Conservation (phyloP, 2,888 invertebrate genomes). For the Odontomyia ornata region DNA sequence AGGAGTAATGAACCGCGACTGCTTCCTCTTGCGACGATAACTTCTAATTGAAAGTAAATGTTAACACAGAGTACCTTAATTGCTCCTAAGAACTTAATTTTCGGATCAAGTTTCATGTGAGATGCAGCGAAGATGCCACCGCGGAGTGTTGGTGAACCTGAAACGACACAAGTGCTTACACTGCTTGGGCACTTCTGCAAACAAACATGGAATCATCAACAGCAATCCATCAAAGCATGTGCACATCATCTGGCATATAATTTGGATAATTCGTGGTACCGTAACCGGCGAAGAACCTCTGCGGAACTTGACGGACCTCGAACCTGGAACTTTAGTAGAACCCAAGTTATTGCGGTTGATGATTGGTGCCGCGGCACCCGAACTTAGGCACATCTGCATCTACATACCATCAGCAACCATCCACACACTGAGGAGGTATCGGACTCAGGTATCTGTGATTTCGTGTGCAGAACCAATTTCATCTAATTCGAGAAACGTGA, state of each 20-base stretch:
- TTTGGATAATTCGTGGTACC: slow-evolving; percentile 44
- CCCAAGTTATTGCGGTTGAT: slow-evolving; percentile 28
- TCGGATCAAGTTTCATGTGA: too few species aligned
- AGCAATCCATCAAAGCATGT: slow-evolving; percentile 43
- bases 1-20: too few species aligned
- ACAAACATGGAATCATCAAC: slow-evolving; percentile 41
- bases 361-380: not conserved
- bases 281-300: slow-evolving; percentile 38
- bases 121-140: not conserved
- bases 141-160: slow-evolving; percentile 3
- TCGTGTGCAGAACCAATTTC: slow-evolving; percentile 40
- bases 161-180: slow-evolving; percentile 21
- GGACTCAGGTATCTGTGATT: slow-evolving; percentile 2
- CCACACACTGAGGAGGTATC: slow-evolving; percentile 4
- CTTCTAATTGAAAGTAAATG: too few species aligned
- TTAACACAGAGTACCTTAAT: too few species aligned
- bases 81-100: too few species aligned
- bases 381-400: slow-evolving; percentile 8
- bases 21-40: too few species aligned
- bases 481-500: slow-evolving; percentile 44
- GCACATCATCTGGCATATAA: slow-evolving; percentile 43
- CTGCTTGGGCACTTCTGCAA: slow-evolving; percentile 8
- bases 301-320: slow-evolving; percentile 8
- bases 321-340: slow-evolving; percentile 33
- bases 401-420: not conserved